A percentile compares a stretch with the other conserved stretches of the same genome.
Evolutionary conservation across 2,113 vertebrate genomes (phyloP).

Genomic region (Vireo altiloquus): DNA sequence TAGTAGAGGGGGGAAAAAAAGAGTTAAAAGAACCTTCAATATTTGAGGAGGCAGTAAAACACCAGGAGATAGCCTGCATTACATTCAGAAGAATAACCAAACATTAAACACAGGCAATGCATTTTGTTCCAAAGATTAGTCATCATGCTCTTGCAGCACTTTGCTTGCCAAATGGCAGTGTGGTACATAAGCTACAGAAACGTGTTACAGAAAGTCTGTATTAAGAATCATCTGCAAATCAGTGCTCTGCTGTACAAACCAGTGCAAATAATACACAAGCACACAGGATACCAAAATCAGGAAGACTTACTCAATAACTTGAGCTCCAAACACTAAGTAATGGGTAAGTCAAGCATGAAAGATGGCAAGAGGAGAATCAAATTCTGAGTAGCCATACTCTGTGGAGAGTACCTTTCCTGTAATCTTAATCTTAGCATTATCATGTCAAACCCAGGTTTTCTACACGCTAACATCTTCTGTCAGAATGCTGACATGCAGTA

Average conservation of each 20-base stretch:
- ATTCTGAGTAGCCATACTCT: neutral
- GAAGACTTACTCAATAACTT: neutral
- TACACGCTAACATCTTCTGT: neutral
- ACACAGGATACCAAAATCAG: neutral
- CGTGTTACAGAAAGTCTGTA: neutral
- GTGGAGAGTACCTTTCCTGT: neutral
- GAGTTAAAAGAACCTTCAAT: neutral
- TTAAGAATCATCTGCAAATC: neutral
- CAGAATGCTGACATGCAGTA: neutral
- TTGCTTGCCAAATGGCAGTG: neutral
- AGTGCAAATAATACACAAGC: neutral
- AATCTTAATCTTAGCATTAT: neutral
- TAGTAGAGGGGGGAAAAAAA: neutral
- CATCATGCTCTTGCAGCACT: neutral
- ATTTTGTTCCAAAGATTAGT: neutral
- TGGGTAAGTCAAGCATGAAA: neutral
- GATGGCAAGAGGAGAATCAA: neutral
- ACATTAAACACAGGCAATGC: neutral
- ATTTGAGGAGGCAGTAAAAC: neutral
- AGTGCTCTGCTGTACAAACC: neutral
- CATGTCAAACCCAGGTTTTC: neutral
- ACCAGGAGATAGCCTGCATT: neutral
- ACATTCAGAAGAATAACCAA: neutral
- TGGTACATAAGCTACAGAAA: neutral
- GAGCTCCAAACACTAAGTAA: neutral